A percentile compares a stretch with the other conserved stretches of the same genome.
These are phyloP conservation scores for Scaptodrosophila latifasciaeformis DNA, from an alignment of 2,888 invertebrate genomes.

Conservation along the genomic window DNA sequence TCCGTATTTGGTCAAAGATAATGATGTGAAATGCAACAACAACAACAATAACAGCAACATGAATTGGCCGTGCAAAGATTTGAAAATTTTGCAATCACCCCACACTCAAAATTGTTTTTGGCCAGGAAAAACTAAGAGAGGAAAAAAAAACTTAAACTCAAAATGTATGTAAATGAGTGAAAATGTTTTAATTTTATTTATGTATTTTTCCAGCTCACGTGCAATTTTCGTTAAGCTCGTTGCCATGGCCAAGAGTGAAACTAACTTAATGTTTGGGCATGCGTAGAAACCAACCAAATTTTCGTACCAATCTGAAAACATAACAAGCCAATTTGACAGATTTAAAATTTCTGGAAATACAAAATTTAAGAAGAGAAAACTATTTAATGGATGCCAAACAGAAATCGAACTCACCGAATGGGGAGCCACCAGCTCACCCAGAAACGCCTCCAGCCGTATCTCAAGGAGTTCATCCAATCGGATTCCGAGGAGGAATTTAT, in stretches of 20 bases:
- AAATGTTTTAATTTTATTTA: conserved; percentile 56
- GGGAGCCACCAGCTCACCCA: conserved; percentile 11
- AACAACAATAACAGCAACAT: conserved; percentile 13
- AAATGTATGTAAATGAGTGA: conserved; percentile 63
- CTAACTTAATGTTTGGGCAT: conserved; percentile 10
- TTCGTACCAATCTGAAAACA: too few relatives aligned
- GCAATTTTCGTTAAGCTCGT: conserved; percentile 28
- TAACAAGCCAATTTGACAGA: background rate
- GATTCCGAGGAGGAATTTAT: conserved; percentile 54
- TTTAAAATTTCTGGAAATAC: background rate
- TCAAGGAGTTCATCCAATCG: conserved; percentile 50
- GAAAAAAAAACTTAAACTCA: background rate
- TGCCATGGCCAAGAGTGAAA: conserved; percentile 27
- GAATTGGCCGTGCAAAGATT: conserved; percentile 10
- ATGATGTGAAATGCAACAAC: conserved; percentile 64
- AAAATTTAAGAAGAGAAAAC: too few relatives aligned
- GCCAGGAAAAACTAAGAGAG: conserved; percentile 1
- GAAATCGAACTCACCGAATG: too few relatives aligned
- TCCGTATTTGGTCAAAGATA: conserved; percentile 67
- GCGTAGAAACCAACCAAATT: background rate
- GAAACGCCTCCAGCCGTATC: conserved; percentile 27
- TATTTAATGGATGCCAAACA: too few relatives aligned
- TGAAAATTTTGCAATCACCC: conserved; percentile 56
- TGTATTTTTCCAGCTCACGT: conserved; percentile 31
- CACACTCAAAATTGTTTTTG: conserved; percentile 55